Evolutionary conservation across 2,888 invertebrate genomes (phyloP).

Genomic region (Aplocera efformata): DNA sequence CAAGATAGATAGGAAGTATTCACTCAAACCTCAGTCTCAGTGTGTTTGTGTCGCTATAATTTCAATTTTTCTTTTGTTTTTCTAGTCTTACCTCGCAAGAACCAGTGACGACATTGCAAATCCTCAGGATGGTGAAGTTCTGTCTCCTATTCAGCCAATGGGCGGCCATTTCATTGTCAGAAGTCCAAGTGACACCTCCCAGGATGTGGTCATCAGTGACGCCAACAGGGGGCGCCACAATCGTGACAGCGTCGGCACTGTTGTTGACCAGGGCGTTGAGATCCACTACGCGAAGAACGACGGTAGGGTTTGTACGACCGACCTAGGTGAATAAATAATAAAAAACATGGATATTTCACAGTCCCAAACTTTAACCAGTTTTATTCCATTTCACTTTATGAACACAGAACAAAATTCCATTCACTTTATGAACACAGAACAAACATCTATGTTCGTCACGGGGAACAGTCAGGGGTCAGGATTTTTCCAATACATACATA

Average conservation of each 20-base stretch:
- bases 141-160: conserved; percentile 94
- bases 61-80: too few relatives aligned
- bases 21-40: too few relatives aligned
- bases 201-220: conserved; percentile 84
- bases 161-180: conserved; percentile 82
- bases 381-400: too few relatives aligned
- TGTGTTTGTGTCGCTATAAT: too few relatives aligned
- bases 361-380: too few relatives aligned
- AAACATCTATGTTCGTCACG: too few relatives aligned
- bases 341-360: conserved; percentile 3
- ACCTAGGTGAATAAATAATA: conserved; percentile 60
- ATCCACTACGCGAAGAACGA: conserved; percentile 82
- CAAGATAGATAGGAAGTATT: too few relatives aligned
- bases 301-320: conserved; percentile 86
- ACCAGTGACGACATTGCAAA: conserved; percentile 71
- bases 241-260: conserved; percentile 40
- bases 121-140: conserved; percentile 83
- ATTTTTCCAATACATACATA: too few relatives aligned
- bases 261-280: conserved; percentile 49
- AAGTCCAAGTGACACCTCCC: conserved; percentile 87
- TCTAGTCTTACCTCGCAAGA: conserved; percentile 47
- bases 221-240: conserved; percentile 67
- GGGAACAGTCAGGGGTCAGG: too few relatives aligned
- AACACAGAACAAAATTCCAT: too few relatives aligned
- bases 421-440: too few relatives aligned